A percentile compares a stretch with the other conserved stretches of the same genome.
Evolutionary conservation across 2,113 vertebrate species (phyloP).

Genomic region (Zosterops lateralis): DNA sequence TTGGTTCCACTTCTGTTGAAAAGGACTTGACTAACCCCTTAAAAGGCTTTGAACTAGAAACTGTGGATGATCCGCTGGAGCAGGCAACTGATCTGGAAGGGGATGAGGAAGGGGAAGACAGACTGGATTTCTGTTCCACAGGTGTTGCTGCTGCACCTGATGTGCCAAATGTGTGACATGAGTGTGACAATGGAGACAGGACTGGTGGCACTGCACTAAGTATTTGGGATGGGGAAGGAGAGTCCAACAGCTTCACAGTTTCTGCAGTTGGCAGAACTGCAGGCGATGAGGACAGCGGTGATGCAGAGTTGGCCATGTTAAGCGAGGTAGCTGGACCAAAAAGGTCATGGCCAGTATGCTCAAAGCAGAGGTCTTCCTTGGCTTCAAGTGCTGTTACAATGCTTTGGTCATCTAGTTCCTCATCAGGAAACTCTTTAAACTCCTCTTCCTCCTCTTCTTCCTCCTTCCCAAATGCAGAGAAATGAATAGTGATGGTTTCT

Average conservation of each 20-base stretch:
- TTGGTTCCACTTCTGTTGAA: constrained; percentile 91
- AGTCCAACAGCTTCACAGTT: constrained; percentile 67
- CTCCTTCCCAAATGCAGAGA: constrained; percentile 93
- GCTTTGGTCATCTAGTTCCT: constrained; percentile 79
- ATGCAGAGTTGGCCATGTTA: constrained; percentile 65
- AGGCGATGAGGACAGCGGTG: constrained; percentile 33
- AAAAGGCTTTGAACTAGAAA: constrained; percentile 85
- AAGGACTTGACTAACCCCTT: constrained; percentile 91
- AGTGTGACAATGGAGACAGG: constrained; percentile 72
- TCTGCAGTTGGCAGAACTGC: constrained; percentile 61
- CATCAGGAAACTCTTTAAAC: constrained; percentile 71
- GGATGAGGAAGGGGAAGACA: constrained; percentile 78
- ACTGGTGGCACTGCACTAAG: constrained; percentile 73
- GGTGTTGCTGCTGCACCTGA: constrained; percentile 66
- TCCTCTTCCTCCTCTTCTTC: constrained; percentile 96
- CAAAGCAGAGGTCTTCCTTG: constrained; percentile 86
- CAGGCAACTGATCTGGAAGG: constrained; percentile 80
- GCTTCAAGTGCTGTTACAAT: constrained; percentile 87
- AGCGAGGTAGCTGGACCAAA: constrained; percentile 63
- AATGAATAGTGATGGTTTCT: constrained; percentile 98
- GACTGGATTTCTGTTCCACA: constrained; percentile 76
- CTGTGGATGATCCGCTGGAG: constrained; percentile 67
- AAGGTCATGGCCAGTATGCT: constrained; percentile 65
- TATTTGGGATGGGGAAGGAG: constrained; percentile 52
- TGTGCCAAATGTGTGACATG: constrained; percentile 59